phyloP scores from a whole-genome alignment of 2,113 vertebrate species.

The Melanerpes aurifrons region DNA sequence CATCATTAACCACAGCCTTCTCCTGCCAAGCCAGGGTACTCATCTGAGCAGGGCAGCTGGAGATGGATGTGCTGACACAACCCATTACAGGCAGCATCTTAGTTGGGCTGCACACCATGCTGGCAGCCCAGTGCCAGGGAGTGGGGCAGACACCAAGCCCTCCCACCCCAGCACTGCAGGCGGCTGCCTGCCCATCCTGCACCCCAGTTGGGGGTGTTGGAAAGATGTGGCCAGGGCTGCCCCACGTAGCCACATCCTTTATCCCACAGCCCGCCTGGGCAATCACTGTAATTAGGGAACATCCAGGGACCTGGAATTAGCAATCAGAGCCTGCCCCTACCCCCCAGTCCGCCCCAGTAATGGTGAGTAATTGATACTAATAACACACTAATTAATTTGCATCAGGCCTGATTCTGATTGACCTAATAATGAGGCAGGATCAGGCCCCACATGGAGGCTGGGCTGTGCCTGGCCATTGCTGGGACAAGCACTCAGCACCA shows the following conservation, averaged over 20 bases:
- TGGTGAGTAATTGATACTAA: constrained; percentile 59
- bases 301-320: constrained; percentile 30
- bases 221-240: neutral
- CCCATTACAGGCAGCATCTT: neutral
- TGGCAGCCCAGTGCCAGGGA: neutral
- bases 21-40: neutral
- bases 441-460: rapidly evolving
- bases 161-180: rapidly evolving
- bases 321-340: constrained; percentile 50
- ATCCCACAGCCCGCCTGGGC: neutral
- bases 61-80: constrained; percentile 36
- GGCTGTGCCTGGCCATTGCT: neutral
- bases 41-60: neutral
- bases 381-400: constrained; percentile 56
- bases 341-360: constrained; percentile 47
- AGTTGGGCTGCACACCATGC: neutral
- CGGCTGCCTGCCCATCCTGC: neutral
- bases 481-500: neutral
- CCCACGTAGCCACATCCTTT: neutral
- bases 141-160: neutral
- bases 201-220: neutral
- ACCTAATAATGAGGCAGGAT: neutral
- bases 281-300: constrained; percentile 43
- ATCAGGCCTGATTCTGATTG: constrained; percentile 35
- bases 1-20: constrained; percentile 14